Base-by-base conservation (phyloP, 2,113 vertebrate species). In the Ochotona curzoniae region DNA sequence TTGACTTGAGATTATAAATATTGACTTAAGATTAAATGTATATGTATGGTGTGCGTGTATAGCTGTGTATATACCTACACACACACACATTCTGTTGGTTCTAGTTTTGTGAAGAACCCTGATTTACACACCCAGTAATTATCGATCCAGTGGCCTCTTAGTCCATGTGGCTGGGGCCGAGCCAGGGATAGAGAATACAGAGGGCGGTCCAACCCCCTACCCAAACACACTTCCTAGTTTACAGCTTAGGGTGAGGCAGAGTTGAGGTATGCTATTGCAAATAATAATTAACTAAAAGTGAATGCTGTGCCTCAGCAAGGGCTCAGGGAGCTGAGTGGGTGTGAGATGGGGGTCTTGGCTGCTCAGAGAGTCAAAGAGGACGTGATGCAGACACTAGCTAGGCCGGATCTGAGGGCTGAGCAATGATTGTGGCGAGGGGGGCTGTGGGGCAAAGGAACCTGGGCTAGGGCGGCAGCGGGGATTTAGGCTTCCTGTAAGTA, bases 251-350 rank as follows among this genome's bases (percentile, higher is more conserved):
- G 64, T 86, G 49, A n/a, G 69, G 44, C 25, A 76, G 76, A 66
- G 17, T n/a, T 93, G 85, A 87, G 51, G 69, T 17, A 83, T 30
- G 74, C 32, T 28, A 28, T 11, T 79, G 60, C n/a, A 70, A 89
- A 86, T 91, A 89, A 86, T 91, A 85, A 82, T 32, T 64, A 95
- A 89, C 61, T 79, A 44, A 79, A 54, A 79, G 47, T 69, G 25
- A 20, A 82, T 1, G n/a, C 74, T 80, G 51, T 80, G 28, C 21
- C 47, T 35, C 26, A 87, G 67, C 81, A 26, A 79, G 80, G 79
- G n/a, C 11, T 61, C 26, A 44, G 78, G 44, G 44, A 66, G 28
- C 8, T 84, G 1, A 49, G 32, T 54, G 25, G 64, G 8, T 47
- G 64, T 64, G 89, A 60, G 64, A 18, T 13, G n/a, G 12, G 12